Base-by-base conservation (phyloP, 2,113 vertebrate genomes). In the Melanerpes formicivorus region DNA sequence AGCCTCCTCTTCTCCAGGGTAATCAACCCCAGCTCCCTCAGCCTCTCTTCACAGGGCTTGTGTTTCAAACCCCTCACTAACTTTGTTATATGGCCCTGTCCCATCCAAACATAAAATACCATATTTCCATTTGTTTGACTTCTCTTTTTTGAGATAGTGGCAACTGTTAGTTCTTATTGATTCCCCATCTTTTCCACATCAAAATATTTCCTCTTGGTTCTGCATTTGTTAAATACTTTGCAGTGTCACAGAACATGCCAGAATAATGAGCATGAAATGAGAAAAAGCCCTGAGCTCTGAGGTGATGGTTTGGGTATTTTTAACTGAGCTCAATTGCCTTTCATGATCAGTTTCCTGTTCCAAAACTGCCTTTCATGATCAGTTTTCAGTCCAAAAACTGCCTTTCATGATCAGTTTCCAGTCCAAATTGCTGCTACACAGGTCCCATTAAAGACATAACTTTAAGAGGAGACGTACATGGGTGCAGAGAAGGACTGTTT, bases 351-450 rank as follows among this genome's bases (percentile, higher is more conserved):
- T 84, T 96, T 77, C 40, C 81, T 80, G 56, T 80, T 64, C 60
- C 75, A 87, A 65, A 76, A 54, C 55, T 95, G 67, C 88, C 75
- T 76, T 80, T 87, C 77, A n/a, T 18, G 4, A 42, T 59, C 77
- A 75, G 34, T 84, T 96, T 77, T n/a, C 81, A 82, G 56, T 80
- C 67, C 60, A 77, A 87, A 65, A 76, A 54, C 55, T 95, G 67
- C 88, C 75, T 76, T 80, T 87, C 77, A n/a, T 18, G 4, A 42
- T 59, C 77, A 75, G 34, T 84, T 96, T 77, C 34, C 81, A 82
- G 56, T 80, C 67, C 60, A 77, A 87, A 65, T 42, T 59, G 37
- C 70, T 81, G 22, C 62, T 84, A 60, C 63, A 18, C 52, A 80
- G 59, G 27, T 94, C 19, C 63, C 14, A n/a, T 58, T 78, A 79